Conservation (phyloP, 2,888 invertebrate species). For the Drosophila cracens region DNA sequence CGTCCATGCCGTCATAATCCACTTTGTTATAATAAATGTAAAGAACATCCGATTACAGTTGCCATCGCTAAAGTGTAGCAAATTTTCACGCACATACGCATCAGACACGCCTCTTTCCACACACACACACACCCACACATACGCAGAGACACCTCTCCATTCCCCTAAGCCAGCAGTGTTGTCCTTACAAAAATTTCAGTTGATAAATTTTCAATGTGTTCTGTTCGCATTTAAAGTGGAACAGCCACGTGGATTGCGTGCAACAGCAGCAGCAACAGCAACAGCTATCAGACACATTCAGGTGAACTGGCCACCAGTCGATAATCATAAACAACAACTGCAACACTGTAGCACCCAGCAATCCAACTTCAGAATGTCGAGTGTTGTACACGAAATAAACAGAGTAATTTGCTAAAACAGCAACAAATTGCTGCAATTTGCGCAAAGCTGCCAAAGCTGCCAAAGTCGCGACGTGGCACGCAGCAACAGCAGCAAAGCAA, state of each 20-base stretch:
- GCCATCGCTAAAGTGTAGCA: slow-evolving; percentile 77
- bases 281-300: slow-evolving; percentile 44
- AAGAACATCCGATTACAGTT: slow-evolving; percentile 82
- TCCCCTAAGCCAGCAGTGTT: slow-evolving; percentile 2
- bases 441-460: slow-evolving; percentile 66
- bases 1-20: slow-evolving; percentile 72
- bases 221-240: slow-evolving; percentile 57
- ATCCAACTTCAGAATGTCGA: slow-evolving; percentile 27
- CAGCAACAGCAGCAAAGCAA: slow-evolving; percentile 32
- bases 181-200: slow-evolving; percentile 66
- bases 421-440: slow-evolving; percentile 82
- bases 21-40: slow-evolving; percentile 82
- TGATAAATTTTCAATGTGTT: slow-evolving; percentile 76
- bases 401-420: slow-evolving; percentile 81
- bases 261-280: slow-evolving; percentile 29
- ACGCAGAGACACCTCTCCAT: not conserved
- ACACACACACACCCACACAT: not conserved
- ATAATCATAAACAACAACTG: slow-evolving; percentile 76
- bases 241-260: slow-evolving; percentile 47
- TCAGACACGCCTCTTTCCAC: slow-evolving; percentile 25
- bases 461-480: slow-evolving; percentile 62
- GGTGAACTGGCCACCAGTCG: slow-evolving; percentile 63
- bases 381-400: slow-evolving; percentile 73
- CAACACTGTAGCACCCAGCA: slow-evolving; percentile 45
- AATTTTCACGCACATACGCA: slow-evolving; percentile 70